These are phyloP conservation scores for Pseudopipra pipra DNA, from an alignment of 2,113 vertebrate genomes.

Conservation along the genomic window DNA sequence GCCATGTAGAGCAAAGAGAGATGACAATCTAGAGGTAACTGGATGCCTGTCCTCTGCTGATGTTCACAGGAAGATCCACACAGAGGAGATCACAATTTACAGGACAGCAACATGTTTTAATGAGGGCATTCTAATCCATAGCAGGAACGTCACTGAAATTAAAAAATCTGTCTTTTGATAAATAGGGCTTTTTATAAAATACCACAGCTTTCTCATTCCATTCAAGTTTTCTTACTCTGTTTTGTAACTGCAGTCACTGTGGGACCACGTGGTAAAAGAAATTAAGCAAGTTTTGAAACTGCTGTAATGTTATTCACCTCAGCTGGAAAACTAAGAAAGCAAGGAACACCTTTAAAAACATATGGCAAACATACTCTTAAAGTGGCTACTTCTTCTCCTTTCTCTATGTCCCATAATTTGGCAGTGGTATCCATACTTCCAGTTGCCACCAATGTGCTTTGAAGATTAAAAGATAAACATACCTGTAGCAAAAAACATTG, in stretches of 20 bases:
- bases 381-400: constrained; percentile 84
- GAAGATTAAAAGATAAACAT: constrained; percentile 92
- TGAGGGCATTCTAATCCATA: not conserved
- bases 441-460: constrained; percentile 91
- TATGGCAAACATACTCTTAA: constrained; percentile 75
- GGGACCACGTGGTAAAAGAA: not conserved
- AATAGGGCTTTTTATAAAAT: not conserved
- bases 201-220: not conserved
- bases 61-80: not conserved
- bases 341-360: not conserved
- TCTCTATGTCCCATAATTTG: constrained; percentile 89
- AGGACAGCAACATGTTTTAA: not conserved
- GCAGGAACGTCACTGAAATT: not conserved
- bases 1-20: not conserved
- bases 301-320: not conserved
- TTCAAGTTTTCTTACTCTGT: not conserved
- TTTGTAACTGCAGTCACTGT: not conserved
- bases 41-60: not conserved
- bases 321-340: not conserved
- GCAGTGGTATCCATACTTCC: constrained; percentile 92
- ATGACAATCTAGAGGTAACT: not conserved
- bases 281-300: not conserved
- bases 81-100: not conserved
- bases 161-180: not conserved
- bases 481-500: constrained; percentile 75